These are phyloP conservation scores for Teleogryllus occipitalis DNA, from an alignment of 1,140 invertebrate species.

Conservation along the genomic window DNA sequence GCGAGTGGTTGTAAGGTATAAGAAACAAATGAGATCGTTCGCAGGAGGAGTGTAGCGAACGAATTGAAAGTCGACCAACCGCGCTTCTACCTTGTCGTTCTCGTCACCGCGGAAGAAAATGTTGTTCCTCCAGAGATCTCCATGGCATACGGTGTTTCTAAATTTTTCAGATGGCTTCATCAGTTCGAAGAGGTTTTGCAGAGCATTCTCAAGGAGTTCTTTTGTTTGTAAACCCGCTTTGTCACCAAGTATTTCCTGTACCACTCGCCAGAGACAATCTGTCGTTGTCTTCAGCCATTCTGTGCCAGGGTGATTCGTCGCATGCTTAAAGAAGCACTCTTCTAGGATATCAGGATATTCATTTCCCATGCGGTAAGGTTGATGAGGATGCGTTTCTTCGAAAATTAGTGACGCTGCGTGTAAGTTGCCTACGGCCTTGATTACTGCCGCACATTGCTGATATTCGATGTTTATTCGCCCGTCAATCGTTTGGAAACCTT, in stretches of 20 bases:
- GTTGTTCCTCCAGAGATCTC: slow-evolving; percentile 7
- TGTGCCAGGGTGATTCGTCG: slow-evolving; percentile 15
- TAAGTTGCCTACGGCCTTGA: slow-evolving; percentile 12
- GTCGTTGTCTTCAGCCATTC: slow-evolving; percentile 13
- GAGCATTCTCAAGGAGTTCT: neutral
- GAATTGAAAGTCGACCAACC: slow-evolving; percentile 15
- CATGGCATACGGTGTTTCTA: slow-evolving; percentile 18
- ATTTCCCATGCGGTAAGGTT: neutral
- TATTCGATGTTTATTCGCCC: slow-evolving; percentile 8
- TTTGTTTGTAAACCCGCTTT: neutral
- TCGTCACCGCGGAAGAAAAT: slow-evolving; percentile 11
- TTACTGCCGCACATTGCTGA: slow-evolving; percentile 12
- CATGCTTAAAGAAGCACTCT: slow-evolving; percentile 15
- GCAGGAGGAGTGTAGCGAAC: slow-evolving; percentile 19
- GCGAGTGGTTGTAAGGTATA: slow-evolving; percentile 14
- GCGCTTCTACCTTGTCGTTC: slow-evolving; percentile 9
- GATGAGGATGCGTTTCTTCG: slow-evolving; percentile 9
- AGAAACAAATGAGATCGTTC: slow-evolving; percentile 16
- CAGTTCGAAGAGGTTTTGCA: slow-evolving; percentile 12
- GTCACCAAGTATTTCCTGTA: neutral
- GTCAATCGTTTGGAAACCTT: slow-evolving; percentile 13
- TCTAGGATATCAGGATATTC: slow-evolving; percentile 9
- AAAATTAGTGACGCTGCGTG: slow-evolving; percentile 18
- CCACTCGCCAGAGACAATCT: neutral
- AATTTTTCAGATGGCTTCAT: slow-evolving; percentile 16